phyloP scores from a whole-genome alignment of 2,113 vertebrate genomes.

The Xenopus tropicalis region DNA sequence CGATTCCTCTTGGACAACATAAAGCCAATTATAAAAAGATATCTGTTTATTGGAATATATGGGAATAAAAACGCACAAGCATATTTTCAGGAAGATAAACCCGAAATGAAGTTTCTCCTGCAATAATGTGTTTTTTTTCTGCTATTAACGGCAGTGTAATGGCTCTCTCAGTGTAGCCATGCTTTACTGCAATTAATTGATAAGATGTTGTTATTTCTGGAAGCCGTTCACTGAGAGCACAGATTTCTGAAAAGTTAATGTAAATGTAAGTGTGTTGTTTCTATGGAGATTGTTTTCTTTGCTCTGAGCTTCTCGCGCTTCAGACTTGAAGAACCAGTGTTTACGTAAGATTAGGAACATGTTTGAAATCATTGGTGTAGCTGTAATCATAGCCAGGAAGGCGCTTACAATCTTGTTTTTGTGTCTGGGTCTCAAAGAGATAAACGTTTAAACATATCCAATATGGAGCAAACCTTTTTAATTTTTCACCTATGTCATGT shows the following conservation, averaged over 20 bases:
- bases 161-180: slow-evolving; percentile 6
- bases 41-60: too few relatives aligned
- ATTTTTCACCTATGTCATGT: too few relatives aligned
- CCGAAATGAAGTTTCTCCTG: neutral
- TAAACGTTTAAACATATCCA: neutral
- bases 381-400: neutral
- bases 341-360: slow-evolving; percentile 22
- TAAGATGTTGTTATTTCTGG: slow-evolving; percentile 30
- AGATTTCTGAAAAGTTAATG: slow-evolving; percentile 35
- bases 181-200: slow-evolving; percentile 38
- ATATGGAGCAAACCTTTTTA: too few relatives aligned
- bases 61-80: too few relatives aligned
- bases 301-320: neutral
- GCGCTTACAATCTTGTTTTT: neutral
- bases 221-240: slow-evolving; percentile 26
- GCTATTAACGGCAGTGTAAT: slow-evolving; percentile 10
- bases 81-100: neutral
- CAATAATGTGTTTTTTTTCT: neutral
- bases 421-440: neutral
- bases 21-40: too few relatives aligned
- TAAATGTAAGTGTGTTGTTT: slow-evolving; percentile 35
- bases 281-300: slow-evolving; percentile 32
- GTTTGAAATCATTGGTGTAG: slow-evolving; percentile 40
- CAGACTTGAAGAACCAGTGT: slow-evolving; percentile 13
- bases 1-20: too few relatives aligned